phyloP scores from a whole-genome alignment of 2,888 invertebrate species.

The Sminthurides aquaticus region DNA sequence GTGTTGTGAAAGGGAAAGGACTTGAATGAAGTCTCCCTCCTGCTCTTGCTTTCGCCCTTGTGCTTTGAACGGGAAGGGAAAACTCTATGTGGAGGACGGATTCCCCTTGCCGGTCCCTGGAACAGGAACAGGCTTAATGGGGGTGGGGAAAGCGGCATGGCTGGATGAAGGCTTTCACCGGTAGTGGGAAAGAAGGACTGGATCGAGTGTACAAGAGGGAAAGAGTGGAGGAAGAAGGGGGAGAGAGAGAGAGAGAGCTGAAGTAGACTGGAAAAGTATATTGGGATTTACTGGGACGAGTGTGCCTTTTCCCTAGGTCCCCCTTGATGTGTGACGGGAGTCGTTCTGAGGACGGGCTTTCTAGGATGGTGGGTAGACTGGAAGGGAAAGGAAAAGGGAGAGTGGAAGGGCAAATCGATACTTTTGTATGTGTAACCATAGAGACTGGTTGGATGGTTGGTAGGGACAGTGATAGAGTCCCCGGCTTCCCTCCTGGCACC shows the following conservation, averaged over 20 bases:
- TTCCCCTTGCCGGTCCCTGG: neutral
- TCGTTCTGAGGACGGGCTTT: neutral
- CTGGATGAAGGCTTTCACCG: neutral
- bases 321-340: neutral
- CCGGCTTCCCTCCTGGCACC: neutral
- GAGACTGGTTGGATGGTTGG: neutral
- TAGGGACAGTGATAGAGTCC: neutral
- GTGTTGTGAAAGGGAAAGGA: conserved; percentile 37
- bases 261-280: neutral
- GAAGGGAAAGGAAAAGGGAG: neutral
- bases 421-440: neutral
- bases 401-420: neutral
- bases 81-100: neutral
- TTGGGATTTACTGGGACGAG: neutral
- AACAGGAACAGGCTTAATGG: neutral
- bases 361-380: neutral
- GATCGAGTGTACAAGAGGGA: neutral
- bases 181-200: neutral
- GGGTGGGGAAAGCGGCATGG: neutral
- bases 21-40: conserved; percentile 44
- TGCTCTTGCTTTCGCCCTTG: conserved; percentile 4
- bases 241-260: neutral
- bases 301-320: neutral
- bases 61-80: neutral
- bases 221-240: neutral